Conservation (phyloP, 2,888 invertebrate genomes). For the Campopleginae sp. region DNA sequence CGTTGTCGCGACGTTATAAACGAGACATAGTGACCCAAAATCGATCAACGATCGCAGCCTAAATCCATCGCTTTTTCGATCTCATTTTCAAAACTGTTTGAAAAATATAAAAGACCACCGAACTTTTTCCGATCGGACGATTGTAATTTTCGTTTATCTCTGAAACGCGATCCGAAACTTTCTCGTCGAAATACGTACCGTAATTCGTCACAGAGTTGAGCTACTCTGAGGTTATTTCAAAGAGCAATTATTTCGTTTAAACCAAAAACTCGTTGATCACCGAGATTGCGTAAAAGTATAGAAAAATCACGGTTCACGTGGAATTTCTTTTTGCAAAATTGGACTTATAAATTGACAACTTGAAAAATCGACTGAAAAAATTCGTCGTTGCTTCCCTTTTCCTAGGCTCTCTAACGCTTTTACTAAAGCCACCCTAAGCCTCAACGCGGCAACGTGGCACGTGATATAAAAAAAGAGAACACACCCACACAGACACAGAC, state of each 20-base stretch:
- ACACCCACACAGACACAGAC: slow-evolving; percentile 44
- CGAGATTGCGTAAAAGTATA: not conserved
- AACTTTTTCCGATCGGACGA: slow-evolving; percentile 8
- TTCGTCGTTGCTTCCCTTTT: slow-evolving; percentile 38
- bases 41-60: slow-evolving; percentile 32
- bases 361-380: not conserved
- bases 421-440: slow-evolving; percentile 81
- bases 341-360: not conserved
- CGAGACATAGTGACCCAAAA: slow-evolving; percentile 32
- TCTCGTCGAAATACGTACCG: not conserved
- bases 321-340: not conserved
- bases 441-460: slow-evolving; percentile 81
- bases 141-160: not conserved
- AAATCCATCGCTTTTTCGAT: slow-evolving; percentile 25
- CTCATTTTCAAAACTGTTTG: slow-evolving; percentile 4
- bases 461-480: slow-evolving; percentile 79
- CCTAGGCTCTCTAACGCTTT: slow-evolving; percentile 63
- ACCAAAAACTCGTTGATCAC: not conserved
- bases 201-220: too few relatives aligned
- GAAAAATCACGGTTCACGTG: not conserved
- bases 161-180: not conserved
- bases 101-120: not conserved
- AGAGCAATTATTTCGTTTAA: not conserved
- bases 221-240: not conserved
- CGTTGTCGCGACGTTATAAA: slow-evolving; percentile 1